These are phyloP conservation scores for Panorpa germanica DNA, from an alignment of 2,888 invertebrate species.

Conservation along the genomic window DNA sequence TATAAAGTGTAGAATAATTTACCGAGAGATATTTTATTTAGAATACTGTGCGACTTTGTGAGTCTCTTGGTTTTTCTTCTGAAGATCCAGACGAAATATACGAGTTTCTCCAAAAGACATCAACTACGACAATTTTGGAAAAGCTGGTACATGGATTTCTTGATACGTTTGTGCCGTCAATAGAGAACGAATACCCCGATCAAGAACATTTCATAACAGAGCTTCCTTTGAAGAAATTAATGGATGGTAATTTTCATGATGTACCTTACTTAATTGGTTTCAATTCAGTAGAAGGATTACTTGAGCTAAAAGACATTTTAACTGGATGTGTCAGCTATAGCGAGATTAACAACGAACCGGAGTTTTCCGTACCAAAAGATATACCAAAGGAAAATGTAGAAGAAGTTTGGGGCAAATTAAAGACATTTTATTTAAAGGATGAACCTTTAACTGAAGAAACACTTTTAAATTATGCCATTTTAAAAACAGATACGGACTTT, in stretches of 20 bases:
- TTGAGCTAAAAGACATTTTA: neutral
- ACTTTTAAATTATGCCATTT: conserved; percentile 1
- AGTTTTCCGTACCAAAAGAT: conserved; percentile 7
- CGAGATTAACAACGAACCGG: conserved; percentile 6
- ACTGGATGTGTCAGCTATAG: no score
- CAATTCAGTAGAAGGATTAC: conserved; percentile 5
- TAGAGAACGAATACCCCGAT: conserved; percentile 2
- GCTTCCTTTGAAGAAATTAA: neutral
- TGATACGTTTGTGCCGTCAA: conserved; percentile 5
- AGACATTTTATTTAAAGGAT: conserved; percentile 6
- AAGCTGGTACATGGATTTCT: no score
- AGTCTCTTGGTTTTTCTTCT: no score
- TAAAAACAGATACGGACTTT: conserved; percentile 8
- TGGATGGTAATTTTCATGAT: conserved; percentile 1
- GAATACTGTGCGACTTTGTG: no score
- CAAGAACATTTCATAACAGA: conserved; percentile 3
- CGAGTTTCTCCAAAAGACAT: no score
- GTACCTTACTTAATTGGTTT: conserved; percentile 9
- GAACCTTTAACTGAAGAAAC: neutral
- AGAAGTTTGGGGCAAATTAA: conserved; percentile 5
- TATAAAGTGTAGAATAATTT: no score
- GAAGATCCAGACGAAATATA: no score
- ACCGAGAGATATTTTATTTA: no score
- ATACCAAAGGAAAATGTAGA: neutral
- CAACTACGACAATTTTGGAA: no score